Base-by-base conservation (phyloP, 2,797 vertebrate species). In the Neomorphus geoffroyi region DNA sequence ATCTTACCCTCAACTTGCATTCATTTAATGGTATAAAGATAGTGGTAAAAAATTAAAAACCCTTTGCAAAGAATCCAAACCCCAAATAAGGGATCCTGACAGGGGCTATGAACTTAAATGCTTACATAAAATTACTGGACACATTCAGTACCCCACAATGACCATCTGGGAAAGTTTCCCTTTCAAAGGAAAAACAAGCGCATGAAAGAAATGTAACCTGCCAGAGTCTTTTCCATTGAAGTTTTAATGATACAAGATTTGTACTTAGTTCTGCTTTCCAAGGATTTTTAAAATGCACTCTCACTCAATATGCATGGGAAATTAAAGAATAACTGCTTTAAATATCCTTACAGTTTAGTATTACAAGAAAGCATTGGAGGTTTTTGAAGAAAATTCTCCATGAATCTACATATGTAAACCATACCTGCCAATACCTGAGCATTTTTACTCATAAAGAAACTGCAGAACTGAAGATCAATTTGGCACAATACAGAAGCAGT, bases 71-170 rank as follows among this genome's bases (percentile, higher is more conserved):
- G 74, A 90, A 95, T 84, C 64, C 92, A 90, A 53, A 93, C 95
- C 74, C 86, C 94, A 96, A 96, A 93, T 60, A 95, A 90, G 53
- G 89, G 92, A 92, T 94, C 95, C 88, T 92, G 90, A 60, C 78
- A 72, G 66, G 57, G 67, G 88, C 96, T 96, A 80, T 96, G 83
- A 96, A 94, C 90, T 89, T 77, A 65, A 89, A 96, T 88, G 92
- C 96, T 97, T 27, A 96, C 89, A 95, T 91, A 94, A 97, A 97
- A 97, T 96, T 96, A 86, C 67, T 86, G 86, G 89, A 87, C 85
- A 92, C 92, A 96, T 96, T 94, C 80, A 88, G 85, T 70, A 82
- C 60, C 58, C 92, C 93, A 84, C 77, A 92, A 18, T 91, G 93
- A 93, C 58, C 88, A 93, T 74, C 61, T 94, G 90, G 88, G 93